Evolutionary conservation across 2,113 vertebrate species (phyloP).

Genomic region (Notothenia coriiceps): DNA sequence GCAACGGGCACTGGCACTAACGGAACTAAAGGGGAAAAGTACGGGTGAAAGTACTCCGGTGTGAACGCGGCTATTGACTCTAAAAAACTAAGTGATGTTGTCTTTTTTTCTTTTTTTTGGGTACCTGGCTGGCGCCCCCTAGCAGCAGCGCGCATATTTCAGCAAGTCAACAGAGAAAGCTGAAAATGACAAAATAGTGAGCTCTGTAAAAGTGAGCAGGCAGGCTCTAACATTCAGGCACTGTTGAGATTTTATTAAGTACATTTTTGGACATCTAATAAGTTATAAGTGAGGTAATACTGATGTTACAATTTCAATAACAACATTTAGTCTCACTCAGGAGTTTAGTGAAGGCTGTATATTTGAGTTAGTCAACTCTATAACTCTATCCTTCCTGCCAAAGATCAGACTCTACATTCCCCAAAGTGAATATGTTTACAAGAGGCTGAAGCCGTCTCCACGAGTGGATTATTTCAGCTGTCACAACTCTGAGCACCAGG

Average conservation of each 20-base stretch:
- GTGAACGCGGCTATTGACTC: no score
- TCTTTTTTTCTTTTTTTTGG: no score
- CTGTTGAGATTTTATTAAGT: background rate
- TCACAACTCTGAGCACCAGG: conserved; percentile 45
- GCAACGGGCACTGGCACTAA: no score
- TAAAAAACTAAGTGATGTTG: no score
- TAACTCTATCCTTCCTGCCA: conserved; percentile 18
- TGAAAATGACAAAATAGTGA: background rate
- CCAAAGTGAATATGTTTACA: conserved; percentile 45
- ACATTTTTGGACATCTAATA: background rate
- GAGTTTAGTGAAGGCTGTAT: background rate
- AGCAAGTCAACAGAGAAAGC: background rate
- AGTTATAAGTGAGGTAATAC: background rate
- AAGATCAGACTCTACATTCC: conserved; percentile 38
- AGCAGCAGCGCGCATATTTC: no score
- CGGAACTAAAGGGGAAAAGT: no score
- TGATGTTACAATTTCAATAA: background rate
- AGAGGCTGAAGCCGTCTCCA: conserved; percentile 40
- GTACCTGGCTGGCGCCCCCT: no score
- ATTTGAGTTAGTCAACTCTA: conserved; percentile 4
- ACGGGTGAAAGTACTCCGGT: no score
- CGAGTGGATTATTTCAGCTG: conserved; percentile 61
- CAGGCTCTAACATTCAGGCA: background rate
- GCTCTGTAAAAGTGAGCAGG: background rate
- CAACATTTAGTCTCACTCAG: background rate